Evolutionary conservation across 2,888 invertebrate genomes (phyloP).

Genomic region (Apotomis betuletana): DNA sequence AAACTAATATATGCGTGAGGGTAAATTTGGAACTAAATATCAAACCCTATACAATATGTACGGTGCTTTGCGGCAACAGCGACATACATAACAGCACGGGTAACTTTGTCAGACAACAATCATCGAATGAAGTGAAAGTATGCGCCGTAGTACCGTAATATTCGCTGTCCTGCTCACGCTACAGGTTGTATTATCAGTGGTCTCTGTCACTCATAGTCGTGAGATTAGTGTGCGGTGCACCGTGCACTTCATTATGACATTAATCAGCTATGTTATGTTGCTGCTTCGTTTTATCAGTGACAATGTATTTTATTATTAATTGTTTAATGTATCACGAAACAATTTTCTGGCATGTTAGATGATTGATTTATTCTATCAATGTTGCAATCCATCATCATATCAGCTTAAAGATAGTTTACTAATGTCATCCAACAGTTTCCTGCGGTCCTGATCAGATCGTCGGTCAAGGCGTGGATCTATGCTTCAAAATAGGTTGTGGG

Average conservation of each 20-base stretch:
- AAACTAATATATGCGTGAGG: neutral
- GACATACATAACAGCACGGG: neutral
- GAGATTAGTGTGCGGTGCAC: conserved; percentile 10
- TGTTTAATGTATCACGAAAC: too few species aligned
- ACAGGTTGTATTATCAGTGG: neutral
- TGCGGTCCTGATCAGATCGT: too few species aligned
- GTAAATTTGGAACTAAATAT: conserved; percentile 2
- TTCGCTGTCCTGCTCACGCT: conserved; percentile 19
- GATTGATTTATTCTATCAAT: too few species aligned
- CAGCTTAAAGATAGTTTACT: too few species aligned
- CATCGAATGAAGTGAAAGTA: conserved; percentile 45
- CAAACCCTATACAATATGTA: neutral
- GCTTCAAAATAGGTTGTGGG: too few species aligned
- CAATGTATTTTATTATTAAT: too few species aligned
- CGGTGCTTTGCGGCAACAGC: neutral
- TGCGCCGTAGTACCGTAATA: conserved; percentile 38
- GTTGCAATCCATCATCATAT: too few species aligned
- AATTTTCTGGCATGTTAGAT: too few species aligned
- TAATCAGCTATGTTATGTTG: conserved; percentile 4
- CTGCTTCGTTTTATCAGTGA: conserved; percentile 1
- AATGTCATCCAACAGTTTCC: too few species aligned
- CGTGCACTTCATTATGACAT: conserved; percentile 22
- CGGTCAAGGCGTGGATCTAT: too few species aligned
- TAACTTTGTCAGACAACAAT: conserved; percentile 9
- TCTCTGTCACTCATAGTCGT: conserved; percentile 23